Evolutionary conservation across 53 echinoderm and acorn worm genomes (phyloP).

Genomic region (Astropecten irregularis): DNA sequence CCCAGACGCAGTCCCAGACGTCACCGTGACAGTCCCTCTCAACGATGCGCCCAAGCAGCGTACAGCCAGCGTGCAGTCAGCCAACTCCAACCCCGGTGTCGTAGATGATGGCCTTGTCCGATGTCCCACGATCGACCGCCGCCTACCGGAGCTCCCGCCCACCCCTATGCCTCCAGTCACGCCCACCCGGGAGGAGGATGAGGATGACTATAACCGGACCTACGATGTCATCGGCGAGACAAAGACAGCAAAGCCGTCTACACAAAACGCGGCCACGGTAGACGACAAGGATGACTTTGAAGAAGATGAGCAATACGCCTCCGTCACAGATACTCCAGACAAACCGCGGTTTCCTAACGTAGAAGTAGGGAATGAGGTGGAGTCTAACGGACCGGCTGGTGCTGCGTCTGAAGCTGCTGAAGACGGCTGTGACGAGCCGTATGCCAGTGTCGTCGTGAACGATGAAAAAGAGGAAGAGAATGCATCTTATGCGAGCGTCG

Average conservation of each 20-base stretch:
- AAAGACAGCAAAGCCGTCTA: constrained; percentile 3
- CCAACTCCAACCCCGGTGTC: background rate
- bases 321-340: constrained; percentile 18
- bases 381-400: background rate
- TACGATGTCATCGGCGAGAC: constrained; percentile 78
- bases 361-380: background rate
- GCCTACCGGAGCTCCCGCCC: constrained; percentile 79
- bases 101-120: constrained; percentile 31
- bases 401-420: background rate
- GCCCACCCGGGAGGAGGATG: constrained; percentile 43
- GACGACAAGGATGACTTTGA: constrained; percentile 35
- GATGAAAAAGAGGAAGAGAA: constrained; percentile 26
- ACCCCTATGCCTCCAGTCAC: constrained; percentile 36
- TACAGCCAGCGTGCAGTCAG: constrained; percentile 20
- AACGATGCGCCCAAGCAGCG: constrained; percentile 2
- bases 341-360: background rate
- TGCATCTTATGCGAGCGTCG: constrained; percentile 58
- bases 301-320: constrained; percentile 63
- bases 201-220: constrained; percentile 71
- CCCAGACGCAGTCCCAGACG: background rate
- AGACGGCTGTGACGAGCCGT: constrained; percentile 7
- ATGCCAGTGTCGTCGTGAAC: constrained; percentile 2
- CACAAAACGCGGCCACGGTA: background rate
- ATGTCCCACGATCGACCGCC: constrained; percentile 72
- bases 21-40: constrained; percentile 18